Evolutionary conservation across 1,140 invertebrate genomes (phyloP), one percentile per base, ranked within the genome.

Genomic region (Conus ventricosus): DNA sequence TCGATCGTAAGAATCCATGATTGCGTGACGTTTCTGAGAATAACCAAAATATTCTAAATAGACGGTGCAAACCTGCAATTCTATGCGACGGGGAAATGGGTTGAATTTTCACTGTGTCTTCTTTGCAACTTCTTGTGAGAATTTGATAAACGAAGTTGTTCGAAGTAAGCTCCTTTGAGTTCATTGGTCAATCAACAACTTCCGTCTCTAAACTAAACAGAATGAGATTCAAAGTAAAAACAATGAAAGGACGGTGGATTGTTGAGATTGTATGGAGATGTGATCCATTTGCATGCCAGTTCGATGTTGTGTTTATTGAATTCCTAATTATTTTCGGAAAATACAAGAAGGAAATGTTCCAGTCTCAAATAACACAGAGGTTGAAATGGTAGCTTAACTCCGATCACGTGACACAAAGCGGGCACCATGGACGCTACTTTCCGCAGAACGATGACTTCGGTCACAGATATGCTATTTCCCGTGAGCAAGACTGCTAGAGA

Each of bases 381-480:
- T 4, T 85, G 8, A 85, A 39, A 55, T n/a, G 85, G 5, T 78
- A 6, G 20, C 85, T 87, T 87, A 17, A 87, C 63, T 51, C 54
- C 25, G 23, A 90, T 91, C 92, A 92, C 90, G 91, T 92, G 92
- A 92, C 89, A 88, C 84, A 23, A 63, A 71, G 84, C 88, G 88
- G 75, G 76, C 88, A 84, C 57, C 80, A 93, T 94, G 93, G 94
- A 94, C 86, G 92, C 92, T 82, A 94, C 92, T 84, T 89, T 95
- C 27, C 90, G 94, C 82, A 92, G 90, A 67, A 94, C 95, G 17
- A 94, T 96, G 51, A 94, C 95, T 63, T 94, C 89, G 53, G 94
- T 95, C 67, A 96, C 96, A 11, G 95, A 96, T 93, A 92, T 92
- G 55, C 93, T 96, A 90, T 96, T 96, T 94, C 95, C 96, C 20